These are phyloP conservation scores for Lutraria lutraria DNA, from an alignment of 2,888 invertebrate genomes.

Conservation along the genomic window DNA sequence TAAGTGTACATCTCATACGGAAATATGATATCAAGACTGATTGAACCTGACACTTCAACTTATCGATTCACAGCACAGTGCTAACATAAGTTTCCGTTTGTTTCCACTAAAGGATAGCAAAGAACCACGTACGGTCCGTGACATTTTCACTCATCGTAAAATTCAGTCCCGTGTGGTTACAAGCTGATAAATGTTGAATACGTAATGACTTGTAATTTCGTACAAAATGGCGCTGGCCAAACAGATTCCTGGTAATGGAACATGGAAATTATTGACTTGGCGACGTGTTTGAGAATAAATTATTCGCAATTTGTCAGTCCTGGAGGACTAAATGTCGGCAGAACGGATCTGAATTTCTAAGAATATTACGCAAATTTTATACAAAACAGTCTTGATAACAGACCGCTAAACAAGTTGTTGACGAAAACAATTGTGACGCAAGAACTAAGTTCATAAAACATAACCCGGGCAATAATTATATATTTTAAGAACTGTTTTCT, in stretches of 20 bases:
- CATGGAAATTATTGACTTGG: constrained; percentile 14
- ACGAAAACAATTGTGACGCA: background rate
- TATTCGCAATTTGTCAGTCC: background rate
- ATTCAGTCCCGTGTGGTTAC: background rate
- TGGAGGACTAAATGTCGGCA: background rate
- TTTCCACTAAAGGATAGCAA: background rate
- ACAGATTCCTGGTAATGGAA: background rate
- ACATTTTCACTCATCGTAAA: background rate
- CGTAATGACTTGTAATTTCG: constrained; percentile 13
- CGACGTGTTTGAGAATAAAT: constrained; percentile 19
- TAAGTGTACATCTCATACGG: no score
- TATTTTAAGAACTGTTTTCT: background rate
- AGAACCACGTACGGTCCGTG: background rate
- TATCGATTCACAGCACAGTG: background rate
- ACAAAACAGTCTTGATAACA: background rate
- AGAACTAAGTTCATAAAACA: background rate
- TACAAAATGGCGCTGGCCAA: background rate
- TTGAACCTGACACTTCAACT: background rate
- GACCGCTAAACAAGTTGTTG: background rate
- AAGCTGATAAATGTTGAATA: background rate
- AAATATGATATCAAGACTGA: no score
- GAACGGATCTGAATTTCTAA: background rate
- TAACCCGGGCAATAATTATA: background rate
- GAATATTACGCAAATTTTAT: background rate
- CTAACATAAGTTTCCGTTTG: constrained; percentile 4